phyloP scores from a whole-genome alignment of 2,888 invertebrate genomes.

The Neria commutata region DNA sequence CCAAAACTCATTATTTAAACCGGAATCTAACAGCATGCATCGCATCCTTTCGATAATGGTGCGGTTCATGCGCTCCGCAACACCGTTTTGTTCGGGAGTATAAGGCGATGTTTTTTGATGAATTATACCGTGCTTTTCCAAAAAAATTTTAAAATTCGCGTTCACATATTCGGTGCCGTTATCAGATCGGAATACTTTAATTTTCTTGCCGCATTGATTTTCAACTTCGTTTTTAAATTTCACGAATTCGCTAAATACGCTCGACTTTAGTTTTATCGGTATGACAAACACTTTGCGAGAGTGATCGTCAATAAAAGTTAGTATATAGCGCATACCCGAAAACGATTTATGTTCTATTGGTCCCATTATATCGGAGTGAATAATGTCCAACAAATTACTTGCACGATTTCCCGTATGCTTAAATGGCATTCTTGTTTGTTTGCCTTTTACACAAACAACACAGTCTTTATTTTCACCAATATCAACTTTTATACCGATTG shows the following conservation, averaged over 20 bases:
- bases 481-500: constrained; percentile 21
- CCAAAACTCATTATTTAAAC: background rate
- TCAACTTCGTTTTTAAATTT: constrained; percentile 32
- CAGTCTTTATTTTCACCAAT: constrained; percentile 25
- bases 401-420: constrained; percentile 29
- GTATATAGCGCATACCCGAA: constrained; percentile 48
- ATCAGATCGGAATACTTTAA: background rate
- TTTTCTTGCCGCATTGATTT: background rate
- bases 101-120: background rate
- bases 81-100: background rate
- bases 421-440: constrained; percentile 34
- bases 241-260: constrained; percentile 30
- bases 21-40: background rate
- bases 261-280: constrained; percentile 29
- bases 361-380: constrained; percentile 54
- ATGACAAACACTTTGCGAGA: constrained; percentile 20
- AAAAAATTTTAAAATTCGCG: background rate
- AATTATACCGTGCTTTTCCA: background rate
- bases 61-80: background rate
- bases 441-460: constrained; percentile 37
- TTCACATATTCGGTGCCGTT: background rate
- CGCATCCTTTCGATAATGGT: background rate
- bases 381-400: constrained; percentile 37
- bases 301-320: constrained; percentile 52
- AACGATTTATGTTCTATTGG: constrained; percentile 47